Evolutionary conservation across 1,140 invertebrate genomes (phyloP).

Genomic region (Drosophila parvula): DNA sequence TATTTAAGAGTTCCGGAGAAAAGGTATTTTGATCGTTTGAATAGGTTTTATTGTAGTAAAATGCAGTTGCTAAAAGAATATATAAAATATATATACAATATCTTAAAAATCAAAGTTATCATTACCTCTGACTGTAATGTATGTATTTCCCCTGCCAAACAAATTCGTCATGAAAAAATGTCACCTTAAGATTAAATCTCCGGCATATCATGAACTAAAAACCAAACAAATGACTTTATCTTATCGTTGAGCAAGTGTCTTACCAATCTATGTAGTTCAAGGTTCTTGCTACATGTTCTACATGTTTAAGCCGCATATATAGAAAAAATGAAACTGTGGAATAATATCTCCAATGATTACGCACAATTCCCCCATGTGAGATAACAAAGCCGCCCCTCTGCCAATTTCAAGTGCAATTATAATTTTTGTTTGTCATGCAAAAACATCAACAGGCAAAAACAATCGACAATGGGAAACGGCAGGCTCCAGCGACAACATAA

Average conservation of each 20-base stretch:
- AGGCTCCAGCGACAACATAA: constrained; percentile 15
- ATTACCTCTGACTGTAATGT: too few relatives aligned
- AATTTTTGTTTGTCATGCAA: constrained; percentile 81
- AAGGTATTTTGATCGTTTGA: background rate
- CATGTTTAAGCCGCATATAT: constrained; percentile 1
- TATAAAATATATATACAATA: too few relatives aligned
- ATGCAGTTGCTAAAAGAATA: too few relatives aligned
- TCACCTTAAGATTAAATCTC: background rate
- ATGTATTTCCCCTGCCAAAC: background rate
- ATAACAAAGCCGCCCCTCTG: constrained; percentile 47
- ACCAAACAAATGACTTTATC: constrained; percentile 2
- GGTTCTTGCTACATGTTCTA: constrained; percentile 7
- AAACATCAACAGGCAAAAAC: constrained; percentile 66
- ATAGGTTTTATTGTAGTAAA: background rate
- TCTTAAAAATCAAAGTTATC: too few relatives aligned
- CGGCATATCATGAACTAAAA: background rate
- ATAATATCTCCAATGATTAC: constrained; percentile 38
- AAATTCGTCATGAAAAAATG: background rate
- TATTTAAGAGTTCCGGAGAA: background rate
- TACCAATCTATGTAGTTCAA: constrained; percentile 47
- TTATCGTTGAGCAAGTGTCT: constrained; percentile 20
- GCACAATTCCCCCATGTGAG: constrained; percentile 37
- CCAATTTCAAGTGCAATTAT: constrained; percentile 79
- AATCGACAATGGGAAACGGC: constrained; percentile 51
- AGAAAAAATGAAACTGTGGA: constrained; percentile 25